Evolutionary conservation across 2,797 vertebrate genomes (phyloP).

Genomic region (Lagorchestes hirsutus): DNA sequence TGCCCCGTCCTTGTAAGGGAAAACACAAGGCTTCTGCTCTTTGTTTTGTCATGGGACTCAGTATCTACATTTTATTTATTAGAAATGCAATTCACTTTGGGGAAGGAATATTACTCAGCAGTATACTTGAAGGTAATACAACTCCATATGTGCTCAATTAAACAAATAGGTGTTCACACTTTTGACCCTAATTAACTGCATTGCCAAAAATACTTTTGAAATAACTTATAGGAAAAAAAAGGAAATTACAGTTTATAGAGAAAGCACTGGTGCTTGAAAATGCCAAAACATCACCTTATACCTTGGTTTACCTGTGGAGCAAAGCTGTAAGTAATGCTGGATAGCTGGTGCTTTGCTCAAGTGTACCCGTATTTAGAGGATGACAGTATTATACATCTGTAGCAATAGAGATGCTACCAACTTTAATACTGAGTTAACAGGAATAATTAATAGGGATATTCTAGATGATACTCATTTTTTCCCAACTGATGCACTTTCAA

Average conservation of each 20-base stretch:
- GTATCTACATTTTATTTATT: not conserved
- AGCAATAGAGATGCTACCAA: not conserved
- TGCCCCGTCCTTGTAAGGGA: not conserved
- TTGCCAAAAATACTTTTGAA: not conserved
- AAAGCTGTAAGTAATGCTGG: not conserved
- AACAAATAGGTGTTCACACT: not conserved
- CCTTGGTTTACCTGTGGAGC: not conserved
- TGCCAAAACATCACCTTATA: not conserved
- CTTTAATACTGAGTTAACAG: not conserved
- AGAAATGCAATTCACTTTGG: not conserved
- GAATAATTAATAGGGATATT: not conserved
- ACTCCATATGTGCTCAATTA: constrained; percentile 9
- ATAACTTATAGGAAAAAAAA: not conserved
- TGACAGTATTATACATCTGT: not conserved
- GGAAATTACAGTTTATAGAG: not conserved
- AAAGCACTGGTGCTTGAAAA: not conserved
- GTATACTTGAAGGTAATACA: not conserved
- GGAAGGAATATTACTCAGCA: not conserved
- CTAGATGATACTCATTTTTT: not conserved
- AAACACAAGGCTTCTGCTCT: not conserved
- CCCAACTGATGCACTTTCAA: not conserved
- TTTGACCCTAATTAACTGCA: not conserved
- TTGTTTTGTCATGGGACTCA: not conserved
- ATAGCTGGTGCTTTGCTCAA: not conserved
- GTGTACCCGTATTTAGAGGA: not conserved